These are phyloP conservation scores for Cuculus canorus DNA, from an alignment of 2,797 vertebrate species.

Conservation along the genomic window DNA sequence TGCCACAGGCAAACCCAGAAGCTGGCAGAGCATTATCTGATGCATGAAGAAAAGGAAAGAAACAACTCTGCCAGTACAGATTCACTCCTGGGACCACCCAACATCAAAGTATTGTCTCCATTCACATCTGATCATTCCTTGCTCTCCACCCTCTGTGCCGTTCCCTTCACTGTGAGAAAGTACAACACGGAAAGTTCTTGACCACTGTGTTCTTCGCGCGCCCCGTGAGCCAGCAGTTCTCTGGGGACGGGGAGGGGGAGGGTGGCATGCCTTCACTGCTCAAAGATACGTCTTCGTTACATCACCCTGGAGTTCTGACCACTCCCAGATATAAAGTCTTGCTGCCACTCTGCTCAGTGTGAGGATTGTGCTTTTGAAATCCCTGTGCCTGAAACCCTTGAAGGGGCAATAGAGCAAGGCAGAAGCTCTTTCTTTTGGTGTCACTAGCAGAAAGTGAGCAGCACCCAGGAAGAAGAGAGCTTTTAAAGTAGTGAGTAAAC, in stretches of 20 bases:
- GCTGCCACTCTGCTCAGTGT: neutral
- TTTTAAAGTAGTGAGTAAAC: constrained; percentile 40
- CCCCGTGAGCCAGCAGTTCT: constrained; percentile 7
- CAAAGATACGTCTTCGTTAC: neutral
- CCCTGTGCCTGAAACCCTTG: neutral
- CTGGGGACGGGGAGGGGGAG: constrained; percentile 29
- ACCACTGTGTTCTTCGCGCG: constrained; percentile 13
- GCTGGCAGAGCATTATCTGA: neutral
- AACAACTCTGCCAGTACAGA: neutral
- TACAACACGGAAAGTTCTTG: neutral
- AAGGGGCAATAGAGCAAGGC: neutral
- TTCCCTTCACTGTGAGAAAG: constrained; percentile 50
- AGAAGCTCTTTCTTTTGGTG: neutral
- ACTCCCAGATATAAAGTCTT: constrained; percentile 55
- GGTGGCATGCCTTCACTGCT: constrained; percentile 19
- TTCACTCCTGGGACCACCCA: constrained; percentile 20
- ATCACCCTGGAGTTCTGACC: constrained; percentile 20
- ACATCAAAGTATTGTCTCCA: constrained; percentile 24
- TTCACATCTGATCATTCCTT: neutral
- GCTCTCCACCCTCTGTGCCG: neutral
- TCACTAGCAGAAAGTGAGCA: neutral
- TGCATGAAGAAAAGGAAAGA: neutral
- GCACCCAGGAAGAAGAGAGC: neutral
- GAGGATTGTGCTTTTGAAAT: neutral
- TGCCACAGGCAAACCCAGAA: neutral